Conservation (phyloP, 2,888 invertebrate genomes). For the Teleiodes luculella region DNA sequence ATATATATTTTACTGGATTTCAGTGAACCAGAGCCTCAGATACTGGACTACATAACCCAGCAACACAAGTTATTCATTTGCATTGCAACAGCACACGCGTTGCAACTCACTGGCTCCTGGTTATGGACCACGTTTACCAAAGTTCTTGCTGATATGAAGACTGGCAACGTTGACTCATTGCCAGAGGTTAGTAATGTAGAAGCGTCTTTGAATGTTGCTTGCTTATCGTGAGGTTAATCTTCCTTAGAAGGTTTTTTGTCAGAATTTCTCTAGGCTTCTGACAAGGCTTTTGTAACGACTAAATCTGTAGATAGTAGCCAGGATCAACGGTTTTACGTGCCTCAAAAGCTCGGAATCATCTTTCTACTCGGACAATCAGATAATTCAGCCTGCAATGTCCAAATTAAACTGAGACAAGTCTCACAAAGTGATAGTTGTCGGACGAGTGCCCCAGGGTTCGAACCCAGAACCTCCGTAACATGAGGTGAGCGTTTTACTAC, state of each 20-base stretch:
- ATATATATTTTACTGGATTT: not conserved
- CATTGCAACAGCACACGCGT: slow-evolving; percentile 88
- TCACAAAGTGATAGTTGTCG: not conserved
- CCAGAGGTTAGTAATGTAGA: slow-evolving; percentile 82
- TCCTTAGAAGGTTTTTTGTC: too few relatives aligned
- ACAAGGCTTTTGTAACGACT: too few relatives aligned
- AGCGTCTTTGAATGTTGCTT: too few relatives aligned
- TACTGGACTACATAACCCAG: slow-evolving; percentile 94
- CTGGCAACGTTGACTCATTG: slow-evolving; percentile 86
- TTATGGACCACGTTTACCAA: slow-evolving; percentile 89
- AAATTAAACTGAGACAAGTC: not conserved
- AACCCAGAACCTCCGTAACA: too few relatives aligned
- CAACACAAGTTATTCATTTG: slow-evolving; percentile 94
- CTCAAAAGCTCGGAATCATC: too few relatives aligned
- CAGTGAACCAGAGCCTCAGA: slow-evolving; percentile 90
- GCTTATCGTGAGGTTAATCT: too few relatives aligned
- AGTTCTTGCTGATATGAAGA: slow-evolving; percentile 85
- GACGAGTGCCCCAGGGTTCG: not conserved
- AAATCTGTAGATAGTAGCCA: too few relatives aligned
- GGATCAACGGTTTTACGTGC: too few relatives aligned
- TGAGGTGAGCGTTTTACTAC: too few relatives aligned
- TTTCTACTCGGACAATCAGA: too few relatives aligned
- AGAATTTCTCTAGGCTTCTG: too few relatives aligned
- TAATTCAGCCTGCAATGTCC: not conserved
- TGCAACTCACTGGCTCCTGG: slow-evolving; percentile 84